Percentiles rank a stretch among this genome's conserved stretches.
phyloP scores from a whole-genome alignment of 2,797 vertebrate species.

The Chelonia mydas region DNA sequence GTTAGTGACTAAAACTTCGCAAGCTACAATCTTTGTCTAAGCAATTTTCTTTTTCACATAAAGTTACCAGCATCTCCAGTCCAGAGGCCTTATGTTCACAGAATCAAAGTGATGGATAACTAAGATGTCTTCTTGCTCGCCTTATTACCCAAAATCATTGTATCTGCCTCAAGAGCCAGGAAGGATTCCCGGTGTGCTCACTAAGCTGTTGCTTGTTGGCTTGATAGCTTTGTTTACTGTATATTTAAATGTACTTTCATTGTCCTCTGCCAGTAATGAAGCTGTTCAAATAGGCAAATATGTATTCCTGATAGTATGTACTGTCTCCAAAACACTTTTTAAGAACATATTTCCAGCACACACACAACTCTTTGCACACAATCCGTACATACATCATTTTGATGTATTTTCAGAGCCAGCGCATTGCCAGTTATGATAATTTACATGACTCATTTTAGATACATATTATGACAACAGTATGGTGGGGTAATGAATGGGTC shows the following conservation, averaged over 20 bases:
- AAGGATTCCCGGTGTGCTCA: neutral
- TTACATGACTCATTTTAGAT: neutral
- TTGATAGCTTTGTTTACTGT: too few relatives aligned
- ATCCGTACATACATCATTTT: neutral
- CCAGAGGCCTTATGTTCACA: neutral
- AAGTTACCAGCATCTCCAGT: neutral
- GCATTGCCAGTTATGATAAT: neutral
- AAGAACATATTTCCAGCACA: neutral
- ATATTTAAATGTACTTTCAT: too few relatives aligned
- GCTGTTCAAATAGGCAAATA: too few relatives aligned
- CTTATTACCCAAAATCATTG: neutral
- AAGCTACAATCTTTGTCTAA: neutral
- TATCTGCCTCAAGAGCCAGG: neutral
- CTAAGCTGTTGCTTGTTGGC: too few relatives aligned
- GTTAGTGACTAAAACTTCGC: neutral
- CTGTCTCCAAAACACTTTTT: neutral
- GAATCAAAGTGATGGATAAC: neutral
- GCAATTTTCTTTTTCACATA: neutral
- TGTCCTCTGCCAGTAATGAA: too few relatives aligned
- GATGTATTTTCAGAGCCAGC: neutral
- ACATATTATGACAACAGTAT: neutral
- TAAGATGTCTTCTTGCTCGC: neutral
- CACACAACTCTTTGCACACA: neutral
- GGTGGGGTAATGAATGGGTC: neutral
- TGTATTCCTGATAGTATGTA: too few relatives aligned